Percentiles rank a stretch among this genome's conserved stretches.
phyloP scores from a whole-genome alignment of 2,888 invertebrate species.

The Apamea anceps region DNA sequence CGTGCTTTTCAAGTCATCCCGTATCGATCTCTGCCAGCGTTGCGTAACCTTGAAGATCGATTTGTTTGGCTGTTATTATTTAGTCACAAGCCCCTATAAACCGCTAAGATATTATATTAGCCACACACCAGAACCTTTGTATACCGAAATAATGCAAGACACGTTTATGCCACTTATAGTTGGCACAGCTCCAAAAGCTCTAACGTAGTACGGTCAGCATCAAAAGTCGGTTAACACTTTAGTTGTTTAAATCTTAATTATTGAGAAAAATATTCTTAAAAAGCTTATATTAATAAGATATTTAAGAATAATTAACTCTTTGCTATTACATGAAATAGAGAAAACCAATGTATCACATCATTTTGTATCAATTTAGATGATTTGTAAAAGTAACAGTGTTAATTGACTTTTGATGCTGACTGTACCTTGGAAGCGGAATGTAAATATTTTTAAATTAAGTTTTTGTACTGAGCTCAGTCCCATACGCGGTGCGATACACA shows the following conservation, averaged over 20 bases:
- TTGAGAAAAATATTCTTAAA: too few relatives aligned
- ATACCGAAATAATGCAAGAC: conserved; percentile 49
- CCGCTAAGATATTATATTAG: conserved; percentile 15
- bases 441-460: conserved; percentile 65
- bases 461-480: conserved; percentile 20
- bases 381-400: too few relatives aligned
- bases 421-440: conserved; percentile 32
- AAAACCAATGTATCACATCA: too few relatives aligned
- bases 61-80: neutral
- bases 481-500: neutral
- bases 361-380: too few relatives aligned
- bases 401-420: too few relatives aligned
- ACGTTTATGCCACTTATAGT: conserved; percentile 62
- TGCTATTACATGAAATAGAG: too few relatives aligned
- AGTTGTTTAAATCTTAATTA: too few relatives aligned
- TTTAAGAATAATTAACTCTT: too few relatives aligned
- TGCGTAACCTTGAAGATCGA: neutral
- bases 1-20: neutral
- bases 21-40: neutral
- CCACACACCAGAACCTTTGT: conserved; percentile 17
- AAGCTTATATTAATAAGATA: too few relatives aligned
- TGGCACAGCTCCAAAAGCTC: conserved; percentile 53
- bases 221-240: too few relatives aligned
- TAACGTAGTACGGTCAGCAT: too few relatives aligned
- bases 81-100: neutral